Evolutionary conservation across 2,888 invertebrate genomes (phyloP).

Genomic region (Sialis fuliginosa): DNA sequence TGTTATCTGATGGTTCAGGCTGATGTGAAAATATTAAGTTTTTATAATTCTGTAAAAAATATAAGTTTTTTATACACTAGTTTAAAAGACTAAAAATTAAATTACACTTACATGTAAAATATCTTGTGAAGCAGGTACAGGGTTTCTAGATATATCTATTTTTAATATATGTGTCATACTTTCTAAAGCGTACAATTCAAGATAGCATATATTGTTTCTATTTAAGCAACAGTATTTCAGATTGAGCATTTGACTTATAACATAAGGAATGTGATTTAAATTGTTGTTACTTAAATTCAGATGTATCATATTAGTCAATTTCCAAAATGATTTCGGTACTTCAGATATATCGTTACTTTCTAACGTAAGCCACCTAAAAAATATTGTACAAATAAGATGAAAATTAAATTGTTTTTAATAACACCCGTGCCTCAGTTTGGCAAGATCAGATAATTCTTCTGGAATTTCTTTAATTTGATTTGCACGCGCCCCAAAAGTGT

Average conservation of each 20-base stretch:
- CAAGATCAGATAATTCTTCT: slow-evolving; percentile 33
- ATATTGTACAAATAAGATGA: slow-evolving; percentile 1
- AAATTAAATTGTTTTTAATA: not conserved
- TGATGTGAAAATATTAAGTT: not conserved
- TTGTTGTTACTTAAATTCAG: slow-evolving; percentile 41
- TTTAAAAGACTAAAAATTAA: not conserved
- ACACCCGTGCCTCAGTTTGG: slow-evolving; percentile 30
- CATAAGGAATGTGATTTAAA: slow-evolving; percentile 31
- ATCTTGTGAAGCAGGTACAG: slow-evolving; percentile 13
- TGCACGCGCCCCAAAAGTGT: slow-evolving; percentile 47
- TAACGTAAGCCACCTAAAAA: slow-evolving; percentile 43
- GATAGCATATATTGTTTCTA: slow-evolving; percentile 17
- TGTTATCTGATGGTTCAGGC: not conserved
- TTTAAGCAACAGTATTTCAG: slow-evolving; percentile 18
- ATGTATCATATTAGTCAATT: slow-evolving; percentile 36
- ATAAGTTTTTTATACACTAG: not conserved
- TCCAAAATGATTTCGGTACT: slow-evolving; percentile 32
- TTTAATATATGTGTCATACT: slow-evolving; percentile 17
- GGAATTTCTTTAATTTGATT: slow-evolving; percentile 39
- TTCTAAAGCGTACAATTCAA: slow-evolving; percentile 15
- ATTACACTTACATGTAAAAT: slow-evolving; percentile 12
- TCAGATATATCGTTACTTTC: slow-evolving; percentile 38
- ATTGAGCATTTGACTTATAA: slow-evolving; percentile 16
- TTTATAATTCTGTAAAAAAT: slow-evolving; percentile 2
- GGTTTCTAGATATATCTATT: slow-evolving; percentile 21